These are phyloP conservation scores for Ciconia stormi DNA, from an alignment of 2,113 vertebrate species.

Conservation along the genomic window DNA sequence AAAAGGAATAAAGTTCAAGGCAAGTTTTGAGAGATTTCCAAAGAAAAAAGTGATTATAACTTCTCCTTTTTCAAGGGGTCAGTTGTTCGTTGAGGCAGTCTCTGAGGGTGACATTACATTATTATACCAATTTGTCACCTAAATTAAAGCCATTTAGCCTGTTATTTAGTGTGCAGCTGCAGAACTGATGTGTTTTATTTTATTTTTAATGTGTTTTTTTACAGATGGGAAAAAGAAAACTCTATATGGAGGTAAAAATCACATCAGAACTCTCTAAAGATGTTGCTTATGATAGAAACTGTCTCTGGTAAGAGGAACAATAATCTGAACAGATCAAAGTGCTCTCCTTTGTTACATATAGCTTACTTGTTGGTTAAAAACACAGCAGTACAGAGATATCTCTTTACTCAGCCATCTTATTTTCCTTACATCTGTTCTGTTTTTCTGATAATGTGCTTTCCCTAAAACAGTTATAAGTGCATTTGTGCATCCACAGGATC, in stretches of 20 bases:
- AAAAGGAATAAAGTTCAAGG: constrained; percentile 28
- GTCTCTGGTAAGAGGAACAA: constrained; percentile 45
- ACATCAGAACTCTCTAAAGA: constrained; percentile 29
- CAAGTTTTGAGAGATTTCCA: constrained; percentile 35
- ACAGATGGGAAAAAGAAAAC: background rate
- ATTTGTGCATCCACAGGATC: background rate
- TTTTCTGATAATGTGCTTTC: background rate
- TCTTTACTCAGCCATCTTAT: background rate
- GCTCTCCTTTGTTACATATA: background rate
- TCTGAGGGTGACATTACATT: constrained; percentile 57
- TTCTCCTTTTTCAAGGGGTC: constrained; percentile 42
- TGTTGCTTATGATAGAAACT: constrained; percentile 15
- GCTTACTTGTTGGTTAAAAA: constrained; percentile 29
- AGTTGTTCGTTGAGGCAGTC: constrained; percentile 16
- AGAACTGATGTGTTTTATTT: constrained; percentile 65
- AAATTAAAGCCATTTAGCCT: constrained; percentile 65
- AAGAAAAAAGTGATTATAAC: constrained; percentile 24
- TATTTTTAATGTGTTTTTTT: constrained; percentile 52
- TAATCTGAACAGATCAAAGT: constrained; percentile 51
- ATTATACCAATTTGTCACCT: constrained; percentile 55
- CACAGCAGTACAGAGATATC: background rate
- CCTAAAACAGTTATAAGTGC: background rate
- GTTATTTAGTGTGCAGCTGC: constrained; percentile 47
- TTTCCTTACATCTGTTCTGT: background rate
- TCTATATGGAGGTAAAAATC: background rate